A percentile compares a stretch with the other conserved stretches of the same genome.
These are phyloP conservation scores for Pollenia amentaria DNA, from an alignment of 2,888 invertebrate species.

Conservation along the genomic window DNA sequence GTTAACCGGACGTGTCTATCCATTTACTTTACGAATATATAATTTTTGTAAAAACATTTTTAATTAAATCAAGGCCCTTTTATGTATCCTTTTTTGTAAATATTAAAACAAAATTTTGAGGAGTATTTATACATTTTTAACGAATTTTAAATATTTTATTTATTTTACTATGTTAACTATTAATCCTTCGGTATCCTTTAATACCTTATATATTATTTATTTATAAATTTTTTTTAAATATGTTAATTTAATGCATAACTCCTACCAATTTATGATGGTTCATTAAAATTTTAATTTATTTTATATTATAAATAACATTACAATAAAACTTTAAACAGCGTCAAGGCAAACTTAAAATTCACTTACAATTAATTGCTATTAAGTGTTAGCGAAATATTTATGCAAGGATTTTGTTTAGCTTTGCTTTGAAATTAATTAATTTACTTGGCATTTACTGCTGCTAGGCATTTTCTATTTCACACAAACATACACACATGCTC, in stretches of 20 bases:
- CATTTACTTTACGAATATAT: neutral
- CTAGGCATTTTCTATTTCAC: no score
- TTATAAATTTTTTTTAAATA: neutral
- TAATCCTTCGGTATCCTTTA: neutral
- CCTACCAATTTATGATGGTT: no score
- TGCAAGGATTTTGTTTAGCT: neutral
- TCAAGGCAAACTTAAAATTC: no score
- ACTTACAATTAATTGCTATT: no score
- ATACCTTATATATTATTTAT: conserved; percentile 9
- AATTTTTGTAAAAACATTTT: neutral
- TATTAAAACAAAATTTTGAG: neutral
- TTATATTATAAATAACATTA: neutral
- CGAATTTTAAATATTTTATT: neutral
- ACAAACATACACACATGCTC: neutral
- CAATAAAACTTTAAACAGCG: no score
- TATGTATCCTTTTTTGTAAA: neutral
- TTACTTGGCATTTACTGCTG: conserved; percentile 15
- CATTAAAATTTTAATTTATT: conserved; percentile 3
- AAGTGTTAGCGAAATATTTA: neutral
- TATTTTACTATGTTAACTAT: neutral
- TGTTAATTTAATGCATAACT: neutral
- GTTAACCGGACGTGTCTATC: neutral
- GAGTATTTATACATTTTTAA: no score
- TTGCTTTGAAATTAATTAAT: conserved; percentile 32
- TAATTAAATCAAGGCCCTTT: neutral